Percentiles rank a stretch among this genome's conserved stretches.
These are phyloP conservation scores for Cataglyphis hispanica DNA, from an alignment of 1,140 invertebrate species.

Conservation along the genomic window DNA sequence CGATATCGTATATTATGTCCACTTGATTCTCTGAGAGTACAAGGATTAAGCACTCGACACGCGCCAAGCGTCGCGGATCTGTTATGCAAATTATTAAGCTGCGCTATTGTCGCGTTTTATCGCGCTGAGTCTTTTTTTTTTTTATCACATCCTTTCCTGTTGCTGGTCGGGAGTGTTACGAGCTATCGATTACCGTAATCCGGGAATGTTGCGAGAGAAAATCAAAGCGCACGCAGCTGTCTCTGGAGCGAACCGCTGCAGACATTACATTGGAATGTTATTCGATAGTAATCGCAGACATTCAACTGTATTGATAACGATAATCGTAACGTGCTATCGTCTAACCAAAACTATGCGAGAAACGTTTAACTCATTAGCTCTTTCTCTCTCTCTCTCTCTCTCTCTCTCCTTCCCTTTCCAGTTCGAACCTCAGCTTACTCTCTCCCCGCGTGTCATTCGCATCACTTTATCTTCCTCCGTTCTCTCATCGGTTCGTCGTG, in stretches of 20 bases:
- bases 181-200: slow-evolving; percentile 38
- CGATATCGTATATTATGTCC: neutral
- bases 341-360: slow-evolving; percentile 45
- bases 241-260: slow-evolving; percentile 5
- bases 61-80: slow-evolving; percentile 15
- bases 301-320: slow-evolving; percentile 32
- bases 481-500: slow-evolving; percentile 36
- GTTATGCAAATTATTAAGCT: slow-evolving; percentile 7
- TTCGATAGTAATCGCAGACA: slow-evolving; percentile 30
- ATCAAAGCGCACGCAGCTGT: slow-evolving; percentile 12
- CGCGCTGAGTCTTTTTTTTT: neutral
- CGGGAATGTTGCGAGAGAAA: slow-evolving; percentile 47
- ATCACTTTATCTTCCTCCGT: slow-evolving; percentile 17
- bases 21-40: slow-evolving; percentile 23
- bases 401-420: slow-evolving; percentile 3
- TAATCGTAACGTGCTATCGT: slow-evolving; percentile 19
- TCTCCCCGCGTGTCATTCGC: slow-evolving; percentile 7
- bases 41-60: slow-evolving; percentile 16
- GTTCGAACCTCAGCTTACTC: too few relatives aligned
- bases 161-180: slow-evolving; percentile 13
- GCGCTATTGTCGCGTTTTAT: slow-evolving; percentile 20
- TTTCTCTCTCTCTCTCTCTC: slow-evolving; percentile 42
- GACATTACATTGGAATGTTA: slow-evolving; percentile 38
- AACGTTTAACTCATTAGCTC: slow-evolving; percentile 22
- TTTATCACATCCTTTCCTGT: neutral